These are phyloP conservation scores for Cyprinodon variegatus DNA, from an alignment of 2,113 vertebrate genomes.

Conservation along the genomic window DNA sequence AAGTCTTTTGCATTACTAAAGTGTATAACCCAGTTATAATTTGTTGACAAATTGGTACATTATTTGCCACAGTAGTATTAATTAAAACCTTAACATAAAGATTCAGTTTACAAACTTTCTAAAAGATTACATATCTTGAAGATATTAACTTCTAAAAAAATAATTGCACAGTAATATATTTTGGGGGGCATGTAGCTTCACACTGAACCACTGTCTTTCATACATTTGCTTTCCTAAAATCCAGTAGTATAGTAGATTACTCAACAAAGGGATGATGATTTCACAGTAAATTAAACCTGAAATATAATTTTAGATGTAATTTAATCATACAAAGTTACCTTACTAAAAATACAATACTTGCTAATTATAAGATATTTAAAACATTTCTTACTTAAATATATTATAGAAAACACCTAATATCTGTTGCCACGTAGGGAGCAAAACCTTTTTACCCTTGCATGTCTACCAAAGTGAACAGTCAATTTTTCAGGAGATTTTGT, in stretches of 20 bases:
- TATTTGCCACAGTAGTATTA: neutral
- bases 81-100: too few relatives aligned
- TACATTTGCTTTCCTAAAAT: neutral
- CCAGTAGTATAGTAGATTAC: neutral
- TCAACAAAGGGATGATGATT: neutral
- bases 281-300: neutral
- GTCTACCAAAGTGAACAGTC: constrained; percentile 15
- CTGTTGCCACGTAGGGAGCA: neutral
- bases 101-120: too few relatives aligned
- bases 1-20: neutral
- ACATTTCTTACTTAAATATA: neutral
- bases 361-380: neutral
- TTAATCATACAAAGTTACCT: neutral
- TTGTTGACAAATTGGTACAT: neutral
- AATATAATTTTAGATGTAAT: neutral
- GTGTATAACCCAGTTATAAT: neutral
- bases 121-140: too few relatives aligned
- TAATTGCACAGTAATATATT: neutral
- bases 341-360: neutral
- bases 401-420: neutral
- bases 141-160: too few relatives aligned
- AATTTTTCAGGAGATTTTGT: constrained; percentile 55
- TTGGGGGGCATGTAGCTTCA: neutral
- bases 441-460: constrained; percentile 12
- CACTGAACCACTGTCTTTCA: neutral